These are phyloP conservation scores for Papilio gigon DNA, from an alignment of 2,888 invertebrate genomes.

Conservation along the genomic window DNA sequence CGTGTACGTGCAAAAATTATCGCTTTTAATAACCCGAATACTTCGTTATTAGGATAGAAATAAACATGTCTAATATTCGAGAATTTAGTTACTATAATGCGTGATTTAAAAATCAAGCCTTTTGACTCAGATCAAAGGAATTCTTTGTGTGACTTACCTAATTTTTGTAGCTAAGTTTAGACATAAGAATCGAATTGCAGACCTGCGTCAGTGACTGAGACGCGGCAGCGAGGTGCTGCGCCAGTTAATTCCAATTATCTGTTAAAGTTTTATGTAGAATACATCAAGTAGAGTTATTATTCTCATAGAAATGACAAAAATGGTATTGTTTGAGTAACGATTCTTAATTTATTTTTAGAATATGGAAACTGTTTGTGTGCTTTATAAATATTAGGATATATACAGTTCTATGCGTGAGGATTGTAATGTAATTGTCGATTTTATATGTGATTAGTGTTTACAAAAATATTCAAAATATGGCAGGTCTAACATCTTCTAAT, in stretches of 20 bases:
- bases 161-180: not conserved
- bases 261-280: constrained; percentile 68
- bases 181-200: not conserved
- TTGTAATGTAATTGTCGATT: too few relatives aligned
- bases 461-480: not conserved
- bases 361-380: not conserved
- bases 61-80: too few relatives aligned
- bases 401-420: too few relatives aligned
- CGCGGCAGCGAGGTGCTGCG: constrained; percentile 20
- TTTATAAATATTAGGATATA: not conserved
- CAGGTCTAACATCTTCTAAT: constrained; percentile 41
- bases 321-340: too few relatives aligned
- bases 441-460: too few relatives aligned
- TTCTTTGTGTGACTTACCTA: not conserved
- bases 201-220: constrained; percentile 25
- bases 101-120: too few relatives aligned
- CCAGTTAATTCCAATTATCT: constrained; percentile 64
- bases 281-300: constrained; percentile 42
- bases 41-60: too few relatives aligned
- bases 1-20: not conserved
- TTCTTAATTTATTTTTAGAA: not conserved
- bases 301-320: constrained; percentile 35
- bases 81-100: too few relatives aligned
- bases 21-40: not conserved
- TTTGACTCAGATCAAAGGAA: too few relatives aligned